phyloP scores from a whole-genome alignment of 2,888 invertebrate species.

The Andrena flavipes region DNA sequence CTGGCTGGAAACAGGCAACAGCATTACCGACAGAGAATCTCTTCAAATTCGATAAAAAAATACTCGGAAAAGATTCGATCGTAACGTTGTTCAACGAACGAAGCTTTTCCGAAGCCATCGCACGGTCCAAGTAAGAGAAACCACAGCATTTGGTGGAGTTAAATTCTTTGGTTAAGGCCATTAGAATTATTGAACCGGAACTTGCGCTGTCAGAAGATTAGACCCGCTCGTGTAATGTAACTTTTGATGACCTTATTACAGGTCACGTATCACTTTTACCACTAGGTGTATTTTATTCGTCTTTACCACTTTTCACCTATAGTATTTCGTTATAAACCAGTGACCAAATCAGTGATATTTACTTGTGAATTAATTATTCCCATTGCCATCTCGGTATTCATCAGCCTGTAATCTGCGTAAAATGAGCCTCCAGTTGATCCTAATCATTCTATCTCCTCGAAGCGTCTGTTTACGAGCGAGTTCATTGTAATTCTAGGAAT shows the following conservation, averaged over 20 bases:
- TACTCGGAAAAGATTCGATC: not conserved
- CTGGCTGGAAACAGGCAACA: conserved; percentile 52
- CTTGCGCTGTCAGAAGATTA: too few relatives aligned
- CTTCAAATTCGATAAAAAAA: not conserved
- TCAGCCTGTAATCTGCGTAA: not conserved
- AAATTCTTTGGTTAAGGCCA: too few relatives aligned
- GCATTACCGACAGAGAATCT: conserved; percentile 53
- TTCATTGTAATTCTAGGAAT: conserved; percentile 57
- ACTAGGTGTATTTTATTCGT: not conserved
- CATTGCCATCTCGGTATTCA: conserved; percentile 12
- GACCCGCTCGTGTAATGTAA: too few relatives aligned
- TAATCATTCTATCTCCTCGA: conserved; percentile 6
- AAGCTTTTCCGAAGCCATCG: too few relatives aligned
- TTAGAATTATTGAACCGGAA: too few relatives aligned
- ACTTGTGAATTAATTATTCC: not conserved
- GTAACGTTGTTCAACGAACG: too few relatives aligned
- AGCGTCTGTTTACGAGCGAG: conserved; percentile 22
- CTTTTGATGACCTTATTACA: too few relatives aligned
- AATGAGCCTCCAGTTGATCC: conserved; percentile 12
- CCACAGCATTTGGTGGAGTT: too few relatives aligned
- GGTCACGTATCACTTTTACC: not conserved
- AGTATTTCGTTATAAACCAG: not conserved
- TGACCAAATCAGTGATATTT: not conserved
- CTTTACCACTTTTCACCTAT: not conserved
- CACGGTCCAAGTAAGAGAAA: too few relatives aligned